Evolutionary conservation across 2,888 invertebrate species (phyloP).

Genomic region (Cataglyphis altisquamis): DNA sequence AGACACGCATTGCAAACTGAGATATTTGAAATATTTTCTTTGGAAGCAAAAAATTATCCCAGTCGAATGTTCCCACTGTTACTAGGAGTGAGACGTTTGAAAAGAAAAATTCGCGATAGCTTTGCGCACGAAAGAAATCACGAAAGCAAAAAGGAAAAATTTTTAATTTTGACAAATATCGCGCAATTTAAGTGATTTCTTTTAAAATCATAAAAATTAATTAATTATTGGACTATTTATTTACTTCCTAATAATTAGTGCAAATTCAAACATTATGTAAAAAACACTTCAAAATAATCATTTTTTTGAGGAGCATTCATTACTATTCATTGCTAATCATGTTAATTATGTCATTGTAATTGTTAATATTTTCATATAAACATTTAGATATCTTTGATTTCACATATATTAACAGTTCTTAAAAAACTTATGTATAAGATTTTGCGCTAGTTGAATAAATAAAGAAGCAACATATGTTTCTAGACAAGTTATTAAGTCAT

Average conservation of each 20-base stretch:
- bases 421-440: background rate
- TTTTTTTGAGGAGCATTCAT: background rate
- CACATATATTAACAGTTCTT: background rate
- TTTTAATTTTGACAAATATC: slow-evolving; percentile 28
- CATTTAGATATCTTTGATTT: background rate
- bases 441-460: background rate
- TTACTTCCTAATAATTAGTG: background rate
- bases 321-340: background rate
- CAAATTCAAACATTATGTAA: background rate
- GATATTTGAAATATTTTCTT: slow-evolving; percentile 48
- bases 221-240: background rate
- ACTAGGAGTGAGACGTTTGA: slow-evolving; percentile 42
- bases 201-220: background rate
- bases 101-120: slow-evolving; percentile 55
- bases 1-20: background rate
- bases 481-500: background rate
- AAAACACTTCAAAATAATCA: background rate
- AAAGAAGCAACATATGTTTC: background rate
- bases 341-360: background rate
- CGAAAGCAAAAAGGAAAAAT: background rate
- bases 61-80: slow-evolving; percentile 22
- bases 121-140: slow-evolving; percentile 26
- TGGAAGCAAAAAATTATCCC: slow-evolving; percentile 57
- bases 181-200: background rate
- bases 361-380: background rate